phyloP scores from a whole-genome alignment of 2,797 vertebrate genomes.

The Rhadinocentrus ornatus region DNA sequence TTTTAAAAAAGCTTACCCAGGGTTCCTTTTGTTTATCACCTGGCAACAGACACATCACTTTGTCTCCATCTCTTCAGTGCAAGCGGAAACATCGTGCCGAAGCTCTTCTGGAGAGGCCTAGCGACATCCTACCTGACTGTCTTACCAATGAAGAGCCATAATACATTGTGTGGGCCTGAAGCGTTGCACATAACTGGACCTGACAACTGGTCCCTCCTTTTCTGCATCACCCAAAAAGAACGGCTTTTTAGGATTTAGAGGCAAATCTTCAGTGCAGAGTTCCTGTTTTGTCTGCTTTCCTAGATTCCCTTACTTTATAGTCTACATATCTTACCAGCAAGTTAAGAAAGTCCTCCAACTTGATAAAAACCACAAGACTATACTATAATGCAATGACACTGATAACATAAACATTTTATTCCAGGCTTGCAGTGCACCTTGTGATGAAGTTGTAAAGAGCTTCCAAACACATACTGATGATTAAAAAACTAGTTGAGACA shows the following conservation, averaged over 20 bases:
- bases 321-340: conserved; percentile 11
- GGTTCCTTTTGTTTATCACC: conserved; percentile 81
- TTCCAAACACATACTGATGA: not conserved
- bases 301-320: conserved; percentile 22
- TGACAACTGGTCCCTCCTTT: conserved; percentile 79
- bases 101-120: conserved; percentile 78
- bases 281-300: conserved; percentile 22
- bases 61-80: conserved; percentile 79
- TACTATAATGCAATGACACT: not conserved
- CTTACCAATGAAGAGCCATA: conserved; percentile 83
- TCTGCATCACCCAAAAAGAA: conserved; percentile 61
- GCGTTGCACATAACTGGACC: conserved; percentile 79
- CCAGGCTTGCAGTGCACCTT: too few relatives aligned
- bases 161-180: conserved; percentile 67
- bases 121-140: conserved; percentile 82
- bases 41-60: conserved; percentile 83
- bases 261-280: conserved; percentile 33
- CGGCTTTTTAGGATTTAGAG: conserved; percentile 58
- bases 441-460: too few relatives aligned
- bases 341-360: too few relatives aligned
- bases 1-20: conserved; percentile 76
- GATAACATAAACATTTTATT: too few relatives aligned
- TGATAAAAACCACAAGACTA: not conserved
- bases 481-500: too few relatives aligned
- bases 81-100: conserved; percentile 77